These are phyloP conservation scores for Cherax destructor DNA, from an alignment of 1,140 invertebrate species.

Conservation along the genomic window DNA sequence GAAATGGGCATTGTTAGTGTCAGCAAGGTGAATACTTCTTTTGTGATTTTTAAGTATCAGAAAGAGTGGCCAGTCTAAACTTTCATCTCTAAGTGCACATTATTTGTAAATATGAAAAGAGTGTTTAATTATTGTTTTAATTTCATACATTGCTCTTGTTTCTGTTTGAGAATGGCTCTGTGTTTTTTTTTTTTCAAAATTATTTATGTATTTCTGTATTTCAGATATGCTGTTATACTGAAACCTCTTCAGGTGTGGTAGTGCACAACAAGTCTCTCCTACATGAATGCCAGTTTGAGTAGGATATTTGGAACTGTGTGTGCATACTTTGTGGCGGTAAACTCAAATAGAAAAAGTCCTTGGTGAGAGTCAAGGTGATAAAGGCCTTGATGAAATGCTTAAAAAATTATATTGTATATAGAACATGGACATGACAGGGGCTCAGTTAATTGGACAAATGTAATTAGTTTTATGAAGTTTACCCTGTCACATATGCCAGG, in stretches of 20 bases:
- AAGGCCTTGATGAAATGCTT: slow-evolving; percentile 41
- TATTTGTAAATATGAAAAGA: too few species aligned
- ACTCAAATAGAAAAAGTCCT: slow-evolving; percentile 27
- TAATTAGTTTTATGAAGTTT: slow-evolving; percentile 9
- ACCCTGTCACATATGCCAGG: slow-evolving; percentile 40
- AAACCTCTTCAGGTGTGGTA: slow-evolving; percentile 11
- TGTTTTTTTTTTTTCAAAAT: not conserved
- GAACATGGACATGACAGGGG: slow-evolving; percentile 52
- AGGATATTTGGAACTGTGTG: slow-evolving; percentile 36
- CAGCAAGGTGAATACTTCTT: too few species aligned
- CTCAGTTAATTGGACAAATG: slow-evolving; percentile 40
- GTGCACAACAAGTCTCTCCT: slow-evolving; percentile 33
- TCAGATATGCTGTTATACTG: not conserved
- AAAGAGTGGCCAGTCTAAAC: too few species aligned
- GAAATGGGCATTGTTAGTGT: too few species aligned
- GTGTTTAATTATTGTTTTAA: not conserved
- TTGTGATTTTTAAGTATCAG: too few species aligned
- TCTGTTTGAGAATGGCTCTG: not conserved
- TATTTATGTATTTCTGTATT: slow-evolving; percentile 1
- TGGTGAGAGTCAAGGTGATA: slow-evolving; percentile 16
- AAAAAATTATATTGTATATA: slow-evolving; percentile 29
- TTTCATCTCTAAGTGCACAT: too few species aligned
- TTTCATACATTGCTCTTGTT: not conserved
- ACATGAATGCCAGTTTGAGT: slow-evolving; percentile 40
- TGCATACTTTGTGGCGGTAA: slow-evolving; percentile 14